Percentiles rank a stretch among this genome's conserved stretches.
phyloP scores from a whole-genome alignment of 2,888 invertebrate genomes.

The Leistus spinibarbis region DNA sequence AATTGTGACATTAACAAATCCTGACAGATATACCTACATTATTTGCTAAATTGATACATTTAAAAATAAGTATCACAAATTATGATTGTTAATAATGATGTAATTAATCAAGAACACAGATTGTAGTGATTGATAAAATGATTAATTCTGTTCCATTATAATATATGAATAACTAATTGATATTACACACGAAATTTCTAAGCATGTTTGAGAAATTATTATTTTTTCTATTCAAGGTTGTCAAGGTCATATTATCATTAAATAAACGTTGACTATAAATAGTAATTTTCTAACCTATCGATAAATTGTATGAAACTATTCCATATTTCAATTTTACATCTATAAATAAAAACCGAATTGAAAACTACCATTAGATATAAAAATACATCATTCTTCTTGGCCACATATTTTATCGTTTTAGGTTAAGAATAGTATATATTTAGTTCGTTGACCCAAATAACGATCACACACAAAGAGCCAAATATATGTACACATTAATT shows the following conservation, averaged over 20 bases:
- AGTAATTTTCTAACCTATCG: not conserved
- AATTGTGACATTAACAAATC: too few relatives aligned
- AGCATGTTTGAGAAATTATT: not conserved
- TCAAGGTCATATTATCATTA: not conserved
- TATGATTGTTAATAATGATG: not conserved
- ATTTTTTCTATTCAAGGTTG: not conserved
- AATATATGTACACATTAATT: not conserved
- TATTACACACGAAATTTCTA: not conserved
- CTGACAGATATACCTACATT: too few relatives aligned
- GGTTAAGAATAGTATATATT: not conserved
- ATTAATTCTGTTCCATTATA: not conserved
- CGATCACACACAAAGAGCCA: not conserved
- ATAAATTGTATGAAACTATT: not conserved
- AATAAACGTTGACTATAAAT: not conserved
- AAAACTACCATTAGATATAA: not conserved
- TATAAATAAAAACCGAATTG: not conserved
- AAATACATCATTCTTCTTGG: not conserved
- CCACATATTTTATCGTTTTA: not conserved
- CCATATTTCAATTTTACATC: not conserved
- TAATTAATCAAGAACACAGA: not conserved
- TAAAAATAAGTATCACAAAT: too few relatives aligned
- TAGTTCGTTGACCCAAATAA: not conserved
- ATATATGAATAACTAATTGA: not conserved
- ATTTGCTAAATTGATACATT: too few relatives aligned
- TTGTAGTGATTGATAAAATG: not conserved